A percentile compares a stretch with the other conserved stretches of the same genome.
Evolutionary conservation across 2,888 invertebrate species (phyloP).

Genomic region (Eupithecia inturbata): DNA sequence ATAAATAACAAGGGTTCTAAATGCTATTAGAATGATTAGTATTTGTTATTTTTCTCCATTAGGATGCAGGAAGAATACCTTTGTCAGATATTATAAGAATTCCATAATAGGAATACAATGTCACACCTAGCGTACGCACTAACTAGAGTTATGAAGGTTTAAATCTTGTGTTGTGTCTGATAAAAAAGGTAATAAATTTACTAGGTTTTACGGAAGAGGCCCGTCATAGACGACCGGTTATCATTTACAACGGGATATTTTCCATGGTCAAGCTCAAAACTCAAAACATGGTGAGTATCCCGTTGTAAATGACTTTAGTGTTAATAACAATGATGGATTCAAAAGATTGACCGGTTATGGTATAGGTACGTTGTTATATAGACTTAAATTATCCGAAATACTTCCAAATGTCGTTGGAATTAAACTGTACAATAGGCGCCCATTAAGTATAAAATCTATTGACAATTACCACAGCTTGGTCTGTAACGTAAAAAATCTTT

Average conservation of each 20-base stretch:
- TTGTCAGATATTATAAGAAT: background rate
- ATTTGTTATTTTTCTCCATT: background rate
- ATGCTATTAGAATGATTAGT: background rate
- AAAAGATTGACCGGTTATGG: no score
- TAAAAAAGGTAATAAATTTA: background rate
- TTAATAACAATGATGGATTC: no score
- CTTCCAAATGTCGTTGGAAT: no score
- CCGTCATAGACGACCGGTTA: background rate
- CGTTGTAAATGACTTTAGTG: no score
- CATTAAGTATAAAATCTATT: no score
- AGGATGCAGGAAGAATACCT: background rate
- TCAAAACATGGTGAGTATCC: no score
- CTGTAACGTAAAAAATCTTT: no score
- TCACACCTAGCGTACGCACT: background rate
- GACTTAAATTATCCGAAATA: background rate
- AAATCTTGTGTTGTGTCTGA: background rate
- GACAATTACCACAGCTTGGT: no score
- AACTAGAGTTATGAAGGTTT: background rate
- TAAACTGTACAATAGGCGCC: no score
- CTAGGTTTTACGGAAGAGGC: background rate
- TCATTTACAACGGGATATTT: no score
- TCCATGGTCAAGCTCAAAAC: no score
- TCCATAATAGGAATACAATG: conserved; percentile 3
- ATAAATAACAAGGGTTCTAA: background rate
- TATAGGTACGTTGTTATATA: no score